These are phyloP conservation scores for Oryzias melastigma DNA, from an alignment of 2,113 vertebrate species.

Conservation along the genomic window DNA sequence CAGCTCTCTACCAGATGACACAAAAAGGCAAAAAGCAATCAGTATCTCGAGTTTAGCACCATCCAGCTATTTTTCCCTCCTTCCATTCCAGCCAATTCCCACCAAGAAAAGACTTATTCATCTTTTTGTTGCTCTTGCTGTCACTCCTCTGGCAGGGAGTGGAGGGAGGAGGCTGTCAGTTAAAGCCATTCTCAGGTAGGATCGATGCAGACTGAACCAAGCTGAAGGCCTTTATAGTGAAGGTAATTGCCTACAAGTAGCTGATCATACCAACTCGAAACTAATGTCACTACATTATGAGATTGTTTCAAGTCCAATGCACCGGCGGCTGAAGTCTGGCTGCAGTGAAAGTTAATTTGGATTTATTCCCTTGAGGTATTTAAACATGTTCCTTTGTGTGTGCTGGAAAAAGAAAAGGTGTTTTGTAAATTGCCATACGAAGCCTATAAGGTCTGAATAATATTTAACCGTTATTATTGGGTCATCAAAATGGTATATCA, in stretches of 20 bases:
- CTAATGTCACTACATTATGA: not conserved
- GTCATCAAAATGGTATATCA: no score
- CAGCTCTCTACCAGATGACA: slow-evolving; percentile 48
- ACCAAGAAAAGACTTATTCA: slow-evolving; percentile 28
- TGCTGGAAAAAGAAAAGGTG: not conserved
- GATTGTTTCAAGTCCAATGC: not conserved
- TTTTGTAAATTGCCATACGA: not conserved
- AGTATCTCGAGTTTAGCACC: slow-evolving; percentile 58
- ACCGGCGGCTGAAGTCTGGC: not conserved
- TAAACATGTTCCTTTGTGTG: not conserved
- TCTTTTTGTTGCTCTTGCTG: slow-evolving; percentile 17
- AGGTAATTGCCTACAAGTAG: slow-evolving; percentile 6
- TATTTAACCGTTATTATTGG: no score
- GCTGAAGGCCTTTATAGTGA: slow-evolving; percentile 2
- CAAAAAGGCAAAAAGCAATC: slow-evolving; percentile 75
- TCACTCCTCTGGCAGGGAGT: not conserved
- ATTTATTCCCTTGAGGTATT: not conserved
- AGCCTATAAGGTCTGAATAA: no score
- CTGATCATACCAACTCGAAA: slow-evolving; percentile 7
- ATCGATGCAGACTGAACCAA: slow-evolving; percentile 28
- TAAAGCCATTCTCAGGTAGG: slow-evolving; percentile 8
- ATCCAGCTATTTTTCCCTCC: slow-evolving; percentile 30
- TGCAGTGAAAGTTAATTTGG: not conserved
- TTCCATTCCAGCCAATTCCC: slow-evolving; percentile 25
- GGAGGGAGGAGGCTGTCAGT: slow-evolving; percentile 25